Evolutionary conservation across 2,888 invertebrate species (phyloP).

Genomic region (Trichacis sp.): DNA sequence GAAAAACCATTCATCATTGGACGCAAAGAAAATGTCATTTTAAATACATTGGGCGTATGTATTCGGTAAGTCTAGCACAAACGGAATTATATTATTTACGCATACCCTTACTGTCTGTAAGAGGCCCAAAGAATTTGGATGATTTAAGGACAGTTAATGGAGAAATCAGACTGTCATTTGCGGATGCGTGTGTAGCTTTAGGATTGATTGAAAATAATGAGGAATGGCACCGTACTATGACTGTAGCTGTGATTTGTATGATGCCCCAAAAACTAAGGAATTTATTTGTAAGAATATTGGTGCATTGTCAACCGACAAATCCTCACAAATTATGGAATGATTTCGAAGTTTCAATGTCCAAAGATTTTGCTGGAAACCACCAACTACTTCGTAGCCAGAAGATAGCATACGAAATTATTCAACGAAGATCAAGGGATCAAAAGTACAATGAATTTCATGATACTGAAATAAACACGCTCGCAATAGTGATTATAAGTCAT

Average conservation of each 20-base stretch:
- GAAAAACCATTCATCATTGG: conserved; percentile 19
- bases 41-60: no score
- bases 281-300: no score
- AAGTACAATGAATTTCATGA: no score
- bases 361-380: conserved; percentile 4
- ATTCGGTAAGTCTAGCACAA: no score
- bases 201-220: conserved; percentile 52
- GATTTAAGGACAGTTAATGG: background rate
- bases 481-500: no score
- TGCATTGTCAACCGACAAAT: conserved; percentile 41
- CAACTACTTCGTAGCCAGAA: background rate
- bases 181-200: no score
- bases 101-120: background rate
- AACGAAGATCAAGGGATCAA: no score
- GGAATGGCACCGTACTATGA: conserved; percentile 32
- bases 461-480: no score
- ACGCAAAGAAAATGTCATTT: background rate
- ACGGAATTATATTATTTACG: no score
- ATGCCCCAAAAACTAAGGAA: conserved; percentile 45
- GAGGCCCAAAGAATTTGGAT: background rate
- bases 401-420: conserved; percentile 6
- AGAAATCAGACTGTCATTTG: background rate
- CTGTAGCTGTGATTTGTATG: conserved; percentile 30
- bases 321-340: conserved; percentile 46
- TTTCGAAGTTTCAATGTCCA: conserved; percentile 13